A percentile compares a stretch with the other conserved stretches of the same genome.
These are phyloP conservation scores for Martes flavigula DNA, from an alignment of 2,797 vertebrate species.

Conservation along the genomic window DNA sequence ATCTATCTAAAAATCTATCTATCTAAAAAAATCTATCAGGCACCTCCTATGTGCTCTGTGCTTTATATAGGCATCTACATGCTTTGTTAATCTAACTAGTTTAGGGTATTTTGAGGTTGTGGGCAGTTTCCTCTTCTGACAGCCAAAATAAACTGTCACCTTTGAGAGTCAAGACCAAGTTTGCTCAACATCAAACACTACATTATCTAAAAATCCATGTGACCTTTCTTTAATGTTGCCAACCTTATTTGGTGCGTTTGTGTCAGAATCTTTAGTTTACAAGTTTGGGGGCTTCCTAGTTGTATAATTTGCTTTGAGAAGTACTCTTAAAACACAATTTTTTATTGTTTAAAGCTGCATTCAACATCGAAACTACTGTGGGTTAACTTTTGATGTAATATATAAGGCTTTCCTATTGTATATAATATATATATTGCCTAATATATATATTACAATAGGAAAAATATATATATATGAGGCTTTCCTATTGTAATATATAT, in stretches of 20 bases:
- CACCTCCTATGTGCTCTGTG: slow-evolving; percentile 56
- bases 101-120: slow-evolving; percentile 1
- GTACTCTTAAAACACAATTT: slow-evolving; percentile 73
- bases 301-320: slow-evolving; percentile 78
- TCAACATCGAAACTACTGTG: slow-evolving; percentile 79
- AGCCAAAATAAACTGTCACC: slow-evolving; percentile 79
- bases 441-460: too few relatives aligned
- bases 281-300: slow-evolving; percentile 79
- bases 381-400: slow-evolving; percentile 81
- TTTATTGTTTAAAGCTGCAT: slow-evolving; percentile 82
- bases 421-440: too few relatives aligned
- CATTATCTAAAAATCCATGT: slow-evolving; percentile 72
- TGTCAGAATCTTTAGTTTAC: slow-evolving; percentile 86
- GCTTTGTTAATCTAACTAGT: slow-evolving; percentile 42
- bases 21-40: too few relatives aligned
- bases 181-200: slow-evolving; percentile 79
- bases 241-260: slow-evolving; percentile 81
- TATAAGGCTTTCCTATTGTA: too few relatives aligned
- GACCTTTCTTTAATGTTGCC: slow-evolving; percentile 82
- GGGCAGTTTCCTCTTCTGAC: slow-evolving; percentile 70
- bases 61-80: slow-evolving; percentile 59
- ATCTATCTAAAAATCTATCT: too few relatives aligned
- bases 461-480: too few relatives aligned
- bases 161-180: slow-evolving; percentile 57
- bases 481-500: too few relatives aligned